Evolutionary conservation across 2,888 invertebrate species (phyloP).

Genomic region (Nomada goodeniana): DNA sequence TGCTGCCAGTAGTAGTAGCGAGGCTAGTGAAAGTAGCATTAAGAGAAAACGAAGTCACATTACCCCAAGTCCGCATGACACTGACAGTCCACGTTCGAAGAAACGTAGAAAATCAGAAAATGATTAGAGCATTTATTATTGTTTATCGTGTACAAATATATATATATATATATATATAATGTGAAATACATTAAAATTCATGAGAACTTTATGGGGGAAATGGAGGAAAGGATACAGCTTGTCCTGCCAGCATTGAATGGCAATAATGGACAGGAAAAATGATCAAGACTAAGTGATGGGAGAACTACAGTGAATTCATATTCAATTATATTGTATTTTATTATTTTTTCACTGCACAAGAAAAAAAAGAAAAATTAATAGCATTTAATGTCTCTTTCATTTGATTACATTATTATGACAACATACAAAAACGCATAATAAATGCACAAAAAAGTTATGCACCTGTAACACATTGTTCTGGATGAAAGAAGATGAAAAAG

Average conservation of each 20-base stretch:
- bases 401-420: neutral
- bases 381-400: neutral
- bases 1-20: constrained; percentile 80
- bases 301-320: constrained; percentile 6
- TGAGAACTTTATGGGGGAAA: constrained; percentile 16
- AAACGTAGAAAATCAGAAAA: constrained; percentile 82
- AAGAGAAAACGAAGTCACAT: constrained; percentile 82
- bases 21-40: constrained; percentile 74
- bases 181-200: constrained; percentile 36
- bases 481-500: neutral
- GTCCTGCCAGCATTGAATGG: neutral
- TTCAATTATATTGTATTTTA: neutral
- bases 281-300: neutral
- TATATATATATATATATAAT: constrained; percentile 15
- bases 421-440: constrained; percentile 1
- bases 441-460: neutral
- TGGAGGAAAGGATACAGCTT: constrained; percentile 1
- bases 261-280: neutral
- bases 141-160: constrained; percentile 15
- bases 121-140: constrained; percentile 68
- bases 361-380: constrained; percentile 9
- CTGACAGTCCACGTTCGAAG: constrained; percentile 79
- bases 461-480: constrained; percentile 22
- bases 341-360: constrained; percentile 15
- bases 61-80: constrained; percentile 80